Percentiles rank a stretch among this genome's conserved stretches.
These are phyloP conservation scores for Watsonalla binaria DNA, from an alignment of 2,888 invertebrate genomes.

Conservation along the genomic window DNA sequence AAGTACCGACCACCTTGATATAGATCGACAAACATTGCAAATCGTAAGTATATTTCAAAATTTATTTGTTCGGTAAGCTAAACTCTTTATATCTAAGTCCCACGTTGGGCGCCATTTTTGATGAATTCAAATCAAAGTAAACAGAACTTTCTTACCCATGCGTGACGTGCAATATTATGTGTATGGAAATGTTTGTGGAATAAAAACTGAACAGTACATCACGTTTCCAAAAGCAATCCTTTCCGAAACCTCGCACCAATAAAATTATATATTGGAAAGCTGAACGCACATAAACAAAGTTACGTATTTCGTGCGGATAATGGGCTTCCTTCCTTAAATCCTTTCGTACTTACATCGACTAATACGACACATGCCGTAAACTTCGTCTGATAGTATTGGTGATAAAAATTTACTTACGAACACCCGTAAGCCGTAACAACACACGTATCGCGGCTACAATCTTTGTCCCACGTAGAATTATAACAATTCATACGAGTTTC, in stretches of 20 bases:
- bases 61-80: background rate
- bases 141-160: background rate
- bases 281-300: slow-evolving; percentile 1
- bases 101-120: background rate
- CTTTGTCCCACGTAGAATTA: slow-evolving; percentile 12
- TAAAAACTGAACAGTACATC: background rate
- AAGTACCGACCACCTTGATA: no score
- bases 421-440: slow-evolving; percentile 22
- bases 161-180: background rate
- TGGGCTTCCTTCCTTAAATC: background rate
- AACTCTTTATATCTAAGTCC: background rate
- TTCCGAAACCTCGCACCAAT: background rate
- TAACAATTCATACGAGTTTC: background rate
- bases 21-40: slow-evolving; percentile 1
- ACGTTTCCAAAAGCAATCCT: background rate
- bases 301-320: slow-evolving; percentile 1
- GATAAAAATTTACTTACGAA: slow-evolving; percentile 37
- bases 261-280: background rate
- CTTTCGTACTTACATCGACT: background rate
- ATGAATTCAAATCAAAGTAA: background rate
- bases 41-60: slow-evolving; percentile 8
- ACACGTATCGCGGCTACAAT: slow-evolving; percentile 20
- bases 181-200: background rate
- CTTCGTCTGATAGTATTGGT: slow-evolving; percentile 13
- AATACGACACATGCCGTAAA: slow-evolving; percentile 3